Base-by-base conservation (phyloP, 2,113 vertebrate species). In the Pituophis catenifer region DNA sequence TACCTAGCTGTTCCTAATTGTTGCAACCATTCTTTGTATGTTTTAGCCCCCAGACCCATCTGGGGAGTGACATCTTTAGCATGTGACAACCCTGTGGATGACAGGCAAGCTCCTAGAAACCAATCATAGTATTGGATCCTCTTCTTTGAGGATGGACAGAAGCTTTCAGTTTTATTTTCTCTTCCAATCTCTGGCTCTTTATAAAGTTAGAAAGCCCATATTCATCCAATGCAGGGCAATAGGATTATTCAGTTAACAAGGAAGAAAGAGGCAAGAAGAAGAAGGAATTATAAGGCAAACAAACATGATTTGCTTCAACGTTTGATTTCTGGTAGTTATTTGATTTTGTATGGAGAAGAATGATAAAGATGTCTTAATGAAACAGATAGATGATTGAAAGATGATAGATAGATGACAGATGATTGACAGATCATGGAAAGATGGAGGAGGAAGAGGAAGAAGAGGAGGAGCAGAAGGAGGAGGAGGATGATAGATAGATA, bases 191-290 rank as follows among this genome's bases (percentile, higher is more conserved):
- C 29, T 70, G 26, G 29, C 62, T 70, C 29, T 70, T 70, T n/a
- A n/a, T 70, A 70, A 15, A n/a, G 62, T 70, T 12, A 13, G 29
- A n/a, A 70, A 70, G 12, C 29, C 62, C 62, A 29, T 70, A 13
- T 70, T 70, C 29, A n/a, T 5, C 59, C 29, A 70, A 13, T 15
- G 62, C 62, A 70, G 29, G 62, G 29, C 11, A 13, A 13, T 70
- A 70, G 62, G 62, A 70, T 70, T n/a, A n/a, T 70, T n/a, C 62
- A 70, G 29, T n/a, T 70, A n/a, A 70, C 29, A 70, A 70, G 12
- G 62, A 70, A 70, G 62, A 70, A 70, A n/a, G 62, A 89, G 87
- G 95, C 93, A 91, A 70, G 3, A 29, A 65, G 24, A 65, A 65
- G 26, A 65, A 65, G 62, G 11, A 29, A 65, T 29, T 65, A 29